Evolutionary conservation across 2,888 invertebrate species (phyloP).

Genomic region (Pinctada fucata): DNA sequence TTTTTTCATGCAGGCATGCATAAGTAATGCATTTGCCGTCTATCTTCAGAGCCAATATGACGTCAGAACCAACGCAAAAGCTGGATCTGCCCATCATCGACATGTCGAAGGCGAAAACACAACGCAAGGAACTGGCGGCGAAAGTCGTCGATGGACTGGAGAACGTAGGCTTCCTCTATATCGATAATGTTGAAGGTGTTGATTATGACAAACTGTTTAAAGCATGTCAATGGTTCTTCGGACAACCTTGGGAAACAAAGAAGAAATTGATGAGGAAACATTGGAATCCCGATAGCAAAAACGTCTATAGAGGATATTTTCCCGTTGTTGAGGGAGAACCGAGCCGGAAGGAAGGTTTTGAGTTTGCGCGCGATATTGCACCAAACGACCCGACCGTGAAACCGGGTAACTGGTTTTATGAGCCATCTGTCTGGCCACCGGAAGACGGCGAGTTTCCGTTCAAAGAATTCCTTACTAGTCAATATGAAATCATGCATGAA

Average conservation of each 20-base stretch:
- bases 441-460: conserved; percentile 54
- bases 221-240: conserved; percentile 56
- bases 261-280: conserved; percentile 48
- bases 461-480: conserved; percentile 40
- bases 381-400: conserved; percentile 40
- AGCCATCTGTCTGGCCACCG: conserved; percentile 49
- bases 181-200: conserved; percentile 57
- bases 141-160: conserved; percentile 54
- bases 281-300: conserved; percentile 58
- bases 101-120: conserved; percentile 41
- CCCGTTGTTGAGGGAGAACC: conserved; percentile 56
- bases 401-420: conserved; percentile 50
- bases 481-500: conserved; percentile 50
- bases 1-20: too few species aligned
- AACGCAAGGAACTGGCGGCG: conserved; percentile 48
- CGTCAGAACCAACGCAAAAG: background rate
- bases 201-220: conserved; percentile 53
- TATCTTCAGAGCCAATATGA: background rate
- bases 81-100: conserved; percentile 54
- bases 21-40: too few species aligned
- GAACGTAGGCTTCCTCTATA: conserved; percentile 58
- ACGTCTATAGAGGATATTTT: conserved; percentile 62
- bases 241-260: conserved; percentile 47
- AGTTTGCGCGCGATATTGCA: conserved; percentile 50
- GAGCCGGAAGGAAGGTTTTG: conserved; percentile 62